phyloP scores from a whole-genome alignment of 2,113 vertebrate genomes.

The Hyperoodon ampullatus region DNA sequence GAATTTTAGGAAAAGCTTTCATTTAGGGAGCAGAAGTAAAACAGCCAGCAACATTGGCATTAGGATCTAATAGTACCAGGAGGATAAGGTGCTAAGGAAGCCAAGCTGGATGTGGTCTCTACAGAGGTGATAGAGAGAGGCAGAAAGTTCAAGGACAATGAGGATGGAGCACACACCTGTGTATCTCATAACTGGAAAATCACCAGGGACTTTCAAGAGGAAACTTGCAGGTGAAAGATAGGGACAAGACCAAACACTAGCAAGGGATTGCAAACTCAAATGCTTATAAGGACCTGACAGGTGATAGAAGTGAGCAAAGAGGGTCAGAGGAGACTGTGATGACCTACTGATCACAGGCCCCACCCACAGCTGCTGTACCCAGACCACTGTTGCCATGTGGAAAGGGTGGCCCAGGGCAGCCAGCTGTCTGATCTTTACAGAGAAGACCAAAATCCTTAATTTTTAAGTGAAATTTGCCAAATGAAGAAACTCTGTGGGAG shows the following conservation, averaged over 20 bases:
- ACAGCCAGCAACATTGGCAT: background rate
- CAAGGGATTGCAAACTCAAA: background rate
- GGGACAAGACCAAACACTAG: background rate
- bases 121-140: background rate
- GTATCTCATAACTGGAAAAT: background rate
- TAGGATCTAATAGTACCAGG: background rate
- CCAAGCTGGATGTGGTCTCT: background rate
- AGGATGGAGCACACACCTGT: background rate
- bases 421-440: background rate
- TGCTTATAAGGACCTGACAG: background rate
- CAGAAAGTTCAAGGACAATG: background rate
- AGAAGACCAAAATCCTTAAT: background rate
- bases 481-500: background rate
- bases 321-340: background rate
- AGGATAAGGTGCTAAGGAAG: background rate
- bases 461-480: slow-evolving; percentile 1
- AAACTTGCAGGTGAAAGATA: background rate
- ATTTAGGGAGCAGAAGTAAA: background rate
- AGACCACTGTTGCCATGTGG: background rate
- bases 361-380: background rate
- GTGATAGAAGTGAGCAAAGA: background rate
- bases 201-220: background rate
- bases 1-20: background rate
- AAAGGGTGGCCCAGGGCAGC: background rate
- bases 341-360: background rate